Base-by-base conservation (phyloP, 2,113 vertebrate species). In the Gallinago media region DNA sequence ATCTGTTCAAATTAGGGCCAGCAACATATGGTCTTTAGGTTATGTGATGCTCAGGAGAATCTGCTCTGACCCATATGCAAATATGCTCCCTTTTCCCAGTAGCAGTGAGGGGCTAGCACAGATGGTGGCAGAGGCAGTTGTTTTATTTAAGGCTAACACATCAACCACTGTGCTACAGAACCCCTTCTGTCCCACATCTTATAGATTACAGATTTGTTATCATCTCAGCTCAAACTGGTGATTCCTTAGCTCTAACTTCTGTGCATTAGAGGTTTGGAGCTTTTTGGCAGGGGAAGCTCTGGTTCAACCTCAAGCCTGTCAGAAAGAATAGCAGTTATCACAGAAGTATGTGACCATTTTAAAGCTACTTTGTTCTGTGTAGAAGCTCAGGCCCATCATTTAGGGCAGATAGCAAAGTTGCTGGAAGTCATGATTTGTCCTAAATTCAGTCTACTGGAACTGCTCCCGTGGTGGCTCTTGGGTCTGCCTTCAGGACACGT, bases 61-160 rank as follows among this genome's bases (percentile, higher is more conserved):
- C 56, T 86, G 61, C 71, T 78, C 66, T 95, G 85, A 67, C 50
- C 83, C 34, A 46, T 32, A 62, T 70, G 68, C 20, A 71, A 47
- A 88, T 47, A 10, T 6, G 32, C n/a, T 90, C 66, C 66, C 46
- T 88, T 70, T 79, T 50, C 38, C 93, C 79, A 92, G 68, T 12
- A 75, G 50, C 62, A 79, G 36, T 1, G 1, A 77, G 50, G 61
- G 44, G 17, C 63, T 78, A 59, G 80, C 88, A 96, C 94, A 97
- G 92, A 83, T 92, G 65, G 75, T 90, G 42, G 34, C 67, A 92
- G 85, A 84, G 54, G 23, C 67, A 61, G 31, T 87, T 81, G 31
- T 50, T 49, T 90, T 71, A 89, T 32, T 85, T 52, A 88, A 61
- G 21, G 50, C n/a, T 93, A 95, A 94, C 61, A 91, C 85, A 80